Evolutionary conservation across 1,140 invertebrate genomes (phyloP), one percentile per base, ranked within the genome.

Genomic region (Penaeus japonicus): DNA sequence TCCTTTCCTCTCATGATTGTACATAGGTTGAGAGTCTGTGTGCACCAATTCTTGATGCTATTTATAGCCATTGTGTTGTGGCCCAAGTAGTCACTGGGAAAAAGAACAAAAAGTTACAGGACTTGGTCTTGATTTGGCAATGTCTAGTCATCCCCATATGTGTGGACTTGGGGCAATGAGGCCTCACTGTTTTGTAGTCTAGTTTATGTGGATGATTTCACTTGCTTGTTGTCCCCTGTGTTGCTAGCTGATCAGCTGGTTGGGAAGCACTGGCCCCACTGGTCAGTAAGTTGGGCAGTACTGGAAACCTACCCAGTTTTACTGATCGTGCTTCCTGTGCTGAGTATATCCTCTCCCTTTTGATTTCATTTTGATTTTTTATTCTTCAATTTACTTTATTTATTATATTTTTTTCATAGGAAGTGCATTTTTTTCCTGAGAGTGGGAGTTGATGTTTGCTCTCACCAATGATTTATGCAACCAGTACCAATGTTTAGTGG

Each of bases 171-270:
- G 85, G 78, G 78, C 77, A 55, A 59, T 62, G 73, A 79, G 75
- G 85, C 59, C 85, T 79, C 85, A 79, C 85, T 55, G 57, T 87
- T 87, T 87, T 87, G 85, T 87, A 87, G 85, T 87, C 77, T 87
- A 87, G 85, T 87, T 87, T 87, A 81, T 87, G 85, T 87, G 78
- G 77, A 81, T 87, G 77, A 87, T 81, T 81, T 87, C 85, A 87
- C 77, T 87, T 81, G 77, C 77, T 81, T 80, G 75, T 81, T 79
- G 85, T 81, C 47, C 73, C 84, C 57, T 78, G 73, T 85, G 77
- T 81, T 79, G 85, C 75, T 87, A 75, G 73, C 84, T 78, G 84
- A 75, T 85, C 62, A 77, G 73, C 70, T 85, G 84, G 54, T 83
- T 54, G 80, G 80, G 80, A 55, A 83, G 80, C 57, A 62, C 59